Conservation (phyloP, 2,797 vertebrate genomes). For the Caiman crocodilus region DNA sequence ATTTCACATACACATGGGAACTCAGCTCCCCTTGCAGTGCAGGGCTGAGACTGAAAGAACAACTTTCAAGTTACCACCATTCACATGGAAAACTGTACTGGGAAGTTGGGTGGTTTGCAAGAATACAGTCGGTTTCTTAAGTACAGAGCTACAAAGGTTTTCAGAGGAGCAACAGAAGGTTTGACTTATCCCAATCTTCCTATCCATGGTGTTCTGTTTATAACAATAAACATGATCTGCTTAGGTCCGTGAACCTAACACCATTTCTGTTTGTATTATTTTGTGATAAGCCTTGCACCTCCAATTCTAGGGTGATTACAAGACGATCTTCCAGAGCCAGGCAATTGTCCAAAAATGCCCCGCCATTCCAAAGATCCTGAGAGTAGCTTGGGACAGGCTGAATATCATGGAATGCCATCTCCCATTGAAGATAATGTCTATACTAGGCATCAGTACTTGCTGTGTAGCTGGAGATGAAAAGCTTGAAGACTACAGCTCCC, state of each 20-base stretch:
- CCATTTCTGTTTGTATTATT: neutral
- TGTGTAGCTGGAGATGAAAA: neutral
- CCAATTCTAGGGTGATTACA: neutral
- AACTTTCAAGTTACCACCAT: neutral
- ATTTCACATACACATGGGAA: neutral
- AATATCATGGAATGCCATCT: neutral
- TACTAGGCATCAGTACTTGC: neutral
- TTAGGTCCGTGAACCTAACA: neutral
- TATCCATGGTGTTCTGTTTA: too few relatives aligned
- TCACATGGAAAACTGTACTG: neutral
- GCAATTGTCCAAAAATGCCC: neutral
- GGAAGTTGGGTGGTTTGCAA: neutral
- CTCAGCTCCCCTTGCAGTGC: neutral
- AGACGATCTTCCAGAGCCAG: neutral
- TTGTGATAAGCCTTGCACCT: neutral
- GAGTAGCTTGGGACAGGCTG: neutral
- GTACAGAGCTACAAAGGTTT: neutral
- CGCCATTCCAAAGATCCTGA: neutral
- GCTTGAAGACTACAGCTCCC: neutral
- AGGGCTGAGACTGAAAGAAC: neutral
- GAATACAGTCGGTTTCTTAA: neutral
- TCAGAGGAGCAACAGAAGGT: neutral
- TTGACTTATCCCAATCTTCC: too few relatives aligned
- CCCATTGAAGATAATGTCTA: neutral
- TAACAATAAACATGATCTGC: too few relatives aligned